Percentiles rank a stretch among this genome's conserved stretches.
Conservation (phyloP, 2,113 vertebrate species). For the Pelodiscus sinensis region DNA sequence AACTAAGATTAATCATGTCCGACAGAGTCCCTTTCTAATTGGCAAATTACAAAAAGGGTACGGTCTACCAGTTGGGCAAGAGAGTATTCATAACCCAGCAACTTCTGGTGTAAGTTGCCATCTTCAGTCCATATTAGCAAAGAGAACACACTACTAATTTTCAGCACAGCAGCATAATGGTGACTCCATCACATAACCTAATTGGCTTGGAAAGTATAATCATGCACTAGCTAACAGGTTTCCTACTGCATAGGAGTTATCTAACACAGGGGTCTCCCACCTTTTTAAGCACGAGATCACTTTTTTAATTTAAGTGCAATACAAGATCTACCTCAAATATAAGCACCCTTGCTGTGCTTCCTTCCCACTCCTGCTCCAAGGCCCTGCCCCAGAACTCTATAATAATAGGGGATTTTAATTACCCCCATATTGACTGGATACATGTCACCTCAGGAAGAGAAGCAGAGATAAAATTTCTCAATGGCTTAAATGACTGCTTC, state of each 20-base stretch:
- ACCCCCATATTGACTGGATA: too few relatives aligned
- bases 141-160: neutral
- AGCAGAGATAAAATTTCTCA: too few relatives aligned
- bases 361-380: too few relatives aligned
- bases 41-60: neutral
- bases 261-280: too few relatives aligned
- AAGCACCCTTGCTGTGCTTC: too few relatives aligned
- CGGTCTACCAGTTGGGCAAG: neutral
- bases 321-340: too few relatives aligned
- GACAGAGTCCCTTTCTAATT: neutral
- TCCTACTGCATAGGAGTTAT: neutral
- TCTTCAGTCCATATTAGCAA: neutral
- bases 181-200: neutral
- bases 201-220: fast-evolving
- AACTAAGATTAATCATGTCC: neutral
- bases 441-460: too few relatives aligned
- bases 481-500: too few relatives aligned
- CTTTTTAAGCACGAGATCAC: too few relatives aligned
- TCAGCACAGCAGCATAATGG: neutral
- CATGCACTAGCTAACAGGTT: neutral
- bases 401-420: too few relatives aligned
- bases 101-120: neutral
- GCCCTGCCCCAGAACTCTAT: too few relatives aligned
- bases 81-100: neutral
- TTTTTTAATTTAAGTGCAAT: too few relatives aligned